These are phyloP conservation scores for Cordilura impudica DNA, from an alignment of 2,888 invertebrate genomes.

Conservation along the genomic window DNA sequence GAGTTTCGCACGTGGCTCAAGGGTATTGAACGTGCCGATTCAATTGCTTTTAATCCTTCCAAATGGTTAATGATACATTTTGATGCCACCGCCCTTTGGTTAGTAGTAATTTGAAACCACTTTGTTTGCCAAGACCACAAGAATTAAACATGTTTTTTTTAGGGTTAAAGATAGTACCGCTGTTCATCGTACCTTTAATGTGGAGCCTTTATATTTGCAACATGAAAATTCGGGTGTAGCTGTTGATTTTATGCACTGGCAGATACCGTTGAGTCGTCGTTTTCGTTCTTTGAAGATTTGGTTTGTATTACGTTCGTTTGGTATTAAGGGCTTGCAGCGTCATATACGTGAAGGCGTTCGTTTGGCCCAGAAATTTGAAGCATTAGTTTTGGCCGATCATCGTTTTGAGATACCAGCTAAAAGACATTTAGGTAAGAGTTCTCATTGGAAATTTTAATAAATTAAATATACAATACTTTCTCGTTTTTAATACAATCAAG, in stretches of 20 bases:
- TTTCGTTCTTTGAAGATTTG: constrained; percentile 96
- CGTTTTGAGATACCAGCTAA: constrained; percentile 94
- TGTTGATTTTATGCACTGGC: constrained; percentile 99
- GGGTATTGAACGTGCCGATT: constrained; percentile 94
- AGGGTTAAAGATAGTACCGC: constrained; percentile 97
- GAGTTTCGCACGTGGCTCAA: constrained; percentile 94
- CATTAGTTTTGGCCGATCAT: constrained; percentile 87
- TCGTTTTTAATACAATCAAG: constrained; percentile 73
- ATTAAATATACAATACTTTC: not conserved
- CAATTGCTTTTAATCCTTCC: constrained; percentile 98
- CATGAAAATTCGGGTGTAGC: constrained; percentile 99
- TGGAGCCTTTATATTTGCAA: constrained; percentile 96
- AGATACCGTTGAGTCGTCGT: constrained; percentile 94
- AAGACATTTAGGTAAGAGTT: constrained; percentile 82
- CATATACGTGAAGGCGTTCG: constrained; percentile 95
- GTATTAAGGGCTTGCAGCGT: constrained; percentile 92
- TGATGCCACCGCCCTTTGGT: constrained; percentile 99
- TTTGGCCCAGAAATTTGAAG: constrained; percentile 94
- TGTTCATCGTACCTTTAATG: constrained; percentile 97
- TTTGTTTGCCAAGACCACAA: not conserved
- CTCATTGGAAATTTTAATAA: not conserved
- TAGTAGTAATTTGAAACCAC: constrained; percentile 70
- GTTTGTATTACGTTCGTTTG: constrained; percentile 97
- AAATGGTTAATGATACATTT: constrained; percentile 99
- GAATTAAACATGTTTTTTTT: constrained; percentile 43